A percentile compares a stretch with the other conserved stretches of the same genome.
phyloP scores from a whole-genome alignment of 2,113 vertebrate species.

The Mus musculus region GRCm39 chr3:27010001-27010500 shows the following conservation, averaged over 20 bases:
- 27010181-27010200: background rate
- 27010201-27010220: background rate
- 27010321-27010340: background rate
- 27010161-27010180: background rate
- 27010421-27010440: background rate
- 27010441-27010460: background rate
- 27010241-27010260: background rate
- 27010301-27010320: background rate
- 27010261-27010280: background rate
- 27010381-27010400: background rate
- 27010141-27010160: slow-evolving; percentile 36
- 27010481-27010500: background rate
- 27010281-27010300: background rate
- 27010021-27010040: too few relatives aligned
- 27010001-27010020: too few relatives aligned
- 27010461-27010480: background rate
- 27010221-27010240: background rate
- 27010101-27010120: background rate
- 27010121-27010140: background rate
- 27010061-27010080: too few relatives aligned
- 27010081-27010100: background rate
- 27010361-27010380: background rate
- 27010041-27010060: too few relatives aligned
- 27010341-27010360: slow-evolving; percentile 22
- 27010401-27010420: background rate